These are phyloP conservation scores for Hydrozoanthus gracilis DNA, from an alignment of 92 coral and sea anemone genomes.

Conservation along the genomic window DNA sequence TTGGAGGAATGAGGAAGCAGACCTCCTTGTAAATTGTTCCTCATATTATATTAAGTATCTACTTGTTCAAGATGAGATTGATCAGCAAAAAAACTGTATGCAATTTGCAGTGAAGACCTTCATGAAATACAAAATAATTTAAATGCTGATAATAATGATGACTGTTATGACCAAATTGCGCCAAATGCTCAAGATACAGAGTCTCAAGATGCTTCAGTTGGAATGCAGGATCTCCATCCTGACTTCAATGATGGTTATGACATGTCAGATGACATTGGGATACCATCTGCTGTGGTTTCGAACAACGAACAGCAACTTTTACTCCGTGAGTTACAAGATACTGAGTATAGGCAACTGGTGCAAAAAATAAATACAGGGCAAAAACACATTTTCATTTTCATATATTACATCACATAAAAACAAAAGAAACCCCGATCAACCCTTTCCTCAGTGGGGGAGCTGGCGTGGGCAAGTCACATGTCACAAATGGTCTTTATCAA, in stretches of 20 bases:
- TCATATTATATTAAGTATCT: slow-evolving; percentile 30
- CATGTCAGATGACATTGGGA: slow-evolving; percentile 16
- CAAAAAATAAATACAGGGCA: slow-evolving; percentile 1
- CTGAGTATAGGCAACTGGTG: background rate
- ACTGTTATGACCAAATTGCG: background rate
- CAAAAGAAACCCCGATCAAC: background rate
- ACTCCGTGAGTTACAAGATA: background rate
- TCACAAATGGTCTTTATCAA: slow-evolving; percentile 9
- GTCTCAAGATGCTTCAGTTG: background rate
- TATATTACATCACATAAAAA: slow-evolving; percentile 12
- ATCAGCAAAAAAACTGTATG: slow-evolving; percentile 39
- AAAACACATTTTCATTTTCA: background rate
- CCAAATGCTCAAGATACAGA: background rate
- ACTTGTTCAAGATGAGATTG: slow-evolving; percentile 30
- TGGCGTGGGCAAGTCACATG: slow-evolving; percentile 27
- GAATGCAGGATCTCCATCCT: background rate
- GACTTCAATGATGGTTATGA: background rate
- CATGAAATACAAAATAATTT: slow-evolving; percentile 38
- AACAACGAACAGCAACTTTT: background rate
- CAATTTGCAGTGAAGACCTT: slow-evolving; percentile 46
- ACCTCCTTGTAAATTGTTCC: slow-evolving; percentile 45
- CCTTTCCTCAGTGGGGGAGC: slow-evolving; percentile 30
- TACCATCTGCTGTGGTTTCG: slow-evolving; percentile 21
- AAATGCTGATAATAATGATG: background rate
- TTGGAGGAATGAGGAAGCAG: slow-evolving; percentile 51